A percentile compares a stretch with the other conserved stretches of the same genome.
These are phyloP conservation scores for Copsychus sechellarum DNA, from an alignment of 2,113 vertebrate genomes.

Conservation along the genomic window DNA sequence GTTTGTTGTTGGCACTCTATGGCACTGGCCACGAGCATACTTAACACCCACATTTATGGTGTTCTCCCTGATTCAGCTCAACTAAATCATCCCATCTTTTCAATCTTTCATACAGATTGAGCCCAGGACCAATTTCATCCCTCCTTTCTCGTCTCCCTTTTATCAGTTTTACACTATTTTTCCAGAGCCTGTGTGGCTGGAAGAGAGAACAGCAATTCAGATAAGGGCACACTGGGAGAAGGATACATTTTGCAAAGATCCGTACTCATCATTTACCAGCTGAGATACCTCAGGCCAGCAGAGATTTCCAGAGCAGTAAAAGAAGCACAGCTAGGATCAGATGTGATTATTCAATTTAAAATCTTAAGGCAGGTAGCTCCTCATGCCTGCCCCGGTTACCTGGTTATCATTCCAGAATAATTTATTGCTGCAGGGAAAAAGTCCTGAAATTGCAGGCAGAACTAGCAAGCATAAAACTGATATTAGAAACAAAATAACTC, in stretches of 20 bases:
- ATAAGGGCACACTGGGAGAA: neutral
- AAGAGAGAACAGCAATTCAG: neutral
- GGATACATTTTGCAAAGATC: neutral
- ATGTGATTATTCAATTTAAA: conserved; percentile 19
- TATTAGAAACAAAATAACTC: neutral
- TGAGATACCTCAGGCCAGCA: neutral
- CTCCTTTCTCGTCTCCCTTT: neutral
- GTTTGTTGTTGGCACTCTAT: neutral
- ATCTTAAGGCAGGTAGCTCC: neutral
- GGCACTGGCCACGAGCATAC: neutral
- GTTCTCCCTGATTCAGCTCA: neutral
- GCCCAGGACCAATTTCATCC: neutral
- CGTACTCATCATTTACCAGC: neutral
- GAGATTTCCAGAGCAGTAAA: conserved; percentile 8
- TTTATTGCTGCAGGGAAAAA: neutral
- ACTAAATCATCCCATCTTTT: neutral
- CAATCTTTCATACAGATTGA: neutral
- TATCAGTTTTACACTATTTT: neutral
- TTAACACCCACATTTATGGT: neutral
- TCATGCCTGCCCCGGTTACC: neutral
- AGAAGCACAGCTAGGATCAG: neutral
- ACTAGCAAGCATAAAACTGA: conserved; percentile 15
- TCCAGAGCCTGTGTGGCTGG: neutral
- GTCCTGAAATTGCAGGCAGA: neutral
- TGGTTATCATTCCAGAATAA: neutral